Percentiles rank a stretch among this genome's conserved stretches.
Evolutionary conservation across 2,113 vertebrate species (phyloP).

Genomic region (Cariama cristata): DNA sequence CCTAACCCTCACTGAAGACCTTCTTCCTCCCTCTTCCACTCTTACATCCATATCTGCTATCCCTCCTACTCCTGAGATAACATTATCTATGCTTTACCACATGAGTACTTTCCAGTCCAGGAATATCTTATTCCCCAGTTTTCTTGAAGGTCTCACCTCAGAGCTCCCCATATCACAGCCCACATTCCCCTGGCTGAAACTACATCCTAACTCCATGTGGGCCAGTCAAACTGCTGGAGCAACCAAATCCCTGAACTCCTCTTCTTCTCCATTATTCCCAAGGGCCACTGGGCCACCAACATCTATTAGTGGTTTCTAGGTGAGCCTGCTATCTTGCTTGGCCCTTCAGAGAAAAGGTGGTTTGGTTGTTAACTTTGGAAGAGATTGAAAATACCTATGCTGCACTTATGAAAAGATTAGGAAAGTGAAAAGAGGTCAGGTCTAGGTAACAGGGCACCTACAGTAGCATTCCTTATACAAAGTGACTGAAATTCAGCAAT

Average conservation of each 20-base stretch:
- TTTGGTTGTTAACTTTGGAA: not conserved
- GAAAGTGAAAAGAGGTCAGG: not conserved
- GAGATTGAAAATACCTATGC: not conserved
- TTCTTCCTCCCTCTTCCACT: not conserved
- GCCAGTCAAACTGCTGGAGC: not conserved
- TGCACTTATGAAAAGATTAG: not conserved
- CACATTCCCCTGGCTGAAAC: not conserved
- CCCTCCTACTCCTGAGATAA: not conserved
- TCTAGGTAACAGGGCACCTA: not conserved
- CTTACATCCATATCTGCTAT: not conserved
- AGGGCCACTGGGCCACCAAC: not conserved
- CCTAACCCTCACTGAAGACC: not conserved
- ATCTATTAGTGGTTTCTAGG: not conserved
- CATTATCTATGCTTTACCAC: not conserved
- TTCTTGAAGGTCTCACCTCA: not conserved
- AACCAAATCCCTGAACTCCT: not conserved
- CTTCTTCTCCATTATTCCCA: not conserved
- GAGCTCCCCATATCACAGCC: not conserved
- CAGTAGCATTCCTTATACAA: not conserved
- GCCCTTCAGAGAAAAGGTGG: not conserved
- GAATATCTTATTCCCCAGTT: not conserved
- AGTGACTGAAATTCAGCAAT: not conserved
- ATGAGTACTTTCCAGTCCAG: not conserved
- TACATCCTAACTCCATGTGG: not conserved
- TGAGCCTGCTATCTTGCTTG: not conserved